These are phyloP conservation scores for Aurelia aurita complex sp. Pacific DNA, from an alignment of 30 jellyfish, hydroid and myxozoan genomes.

Conservation along the genomic window DNA sequence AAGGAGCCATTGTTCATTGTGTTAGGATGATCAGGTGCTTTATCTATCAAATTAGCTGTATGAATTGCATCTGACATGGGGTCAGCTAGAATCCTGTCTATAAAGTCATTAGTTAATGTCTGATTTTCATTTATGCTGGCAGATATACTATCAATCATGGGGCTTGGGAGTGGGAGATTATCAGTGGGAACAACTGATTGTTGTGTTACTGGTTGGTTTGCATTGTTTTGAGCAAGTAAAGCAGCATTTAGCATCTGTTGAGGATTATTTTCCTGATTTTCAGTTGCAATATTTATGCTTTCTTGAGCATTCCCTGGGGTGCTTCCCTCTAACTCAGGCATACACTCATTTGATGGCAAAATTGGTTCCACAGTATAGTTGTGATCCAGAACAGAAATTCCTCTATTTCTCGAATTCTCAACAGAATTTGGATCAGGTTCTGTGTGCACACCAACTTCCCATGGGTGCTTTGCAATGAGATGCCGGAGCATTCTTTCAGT, in stretches of 20 bases:
- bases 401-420: slow-evolving; percentile 5
- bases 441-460: neutral
- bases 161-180: neutral
- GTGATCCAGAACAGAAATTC: slow-evolving; percentile 27
- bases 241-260: neutral
- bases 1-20: neutral
- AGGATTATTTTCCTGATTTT: slow-evolving; percentile 14
- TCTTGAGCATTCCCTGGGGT: neutral
- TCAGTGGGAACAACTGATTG: neutral
- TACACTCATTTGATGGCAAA: neutral
- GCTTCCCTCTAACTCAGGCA: neutral
- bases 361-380: neutral
- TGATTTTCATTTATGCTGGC: neutral
- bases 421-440: slow-evolving; percentile 12
- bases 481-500: slow-evolving; percentile 6
- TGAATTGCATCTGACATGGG: neutral
- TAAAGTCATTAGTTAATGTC: neutral
- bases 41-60: neutral
- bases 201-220: neutral
- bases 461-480: neutral
- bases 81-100: neutral
- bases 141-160: neutral
- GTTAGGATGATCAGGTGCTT: too few relatives aligned
- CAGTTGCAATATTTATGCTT: neutral
- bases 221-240: neutral